Evolutionary conservation across 2,888 invertebrate species (phyloP), one percentile per base, ranked within the genome.

Genomic region (Pristionchus mayeri): DNA sequence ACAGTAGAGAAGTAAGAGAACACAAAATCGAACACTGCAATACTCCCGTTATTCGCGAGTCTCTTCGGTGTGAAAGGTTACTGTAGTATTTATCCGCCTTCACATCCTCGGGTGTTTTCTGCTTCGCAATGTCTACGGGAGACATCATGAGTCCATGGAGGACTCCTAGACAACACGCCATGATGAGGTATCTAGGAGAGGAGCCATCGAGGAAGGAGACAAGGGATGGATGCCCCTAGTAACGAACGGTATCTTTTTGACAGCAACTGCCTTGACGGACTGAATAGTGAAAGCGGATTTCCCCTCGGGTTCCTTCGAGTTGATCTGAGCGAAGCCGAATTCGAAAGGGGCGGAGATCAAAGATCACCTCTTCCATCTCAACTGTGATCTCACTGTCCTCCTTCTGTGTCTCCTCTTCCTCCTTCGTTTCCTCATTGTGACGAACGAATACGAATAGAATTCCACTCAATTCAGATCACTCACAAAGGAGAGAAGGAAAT

Each of bases 91-190:
- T 86, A 79, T 90, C 89, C 3, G 79, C 21, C 37, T 83, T 71
- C 1, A 21, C 40, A 11, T 50, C 52, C 0, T 54, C 87, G 24
- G 84, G 40, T 3, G 89, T 87, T 79, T 86, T 84, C 85, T 90
- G 89, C 60, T 89, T 89, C 81, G 89, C 86, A 87, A 87, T 88
- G 81, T 87, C 90, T 40, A 89, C 90, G 0, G 91, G 91, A 18
- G 90, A 87, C 89, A 91, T 88, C 91, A 91, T 91, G 3, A 90
- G 84, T 11, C 91, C 91, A 80, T 91, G 91, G 1, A 90, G 86
- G 21, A 90, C 86, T 3, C 91, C 91, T 16, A 91, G 82, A 37
- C 86, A 50, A 75, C 88, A 86, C 1, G 91, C 88, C 88, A 91
- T 89, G 0, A 88, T n/a, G 27, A 91, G 87, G 60, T 85, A 91